Evolutionary conservation across 2,888 invertebrate genomes (phyloP).

Genomic region (Ametastegia equiseti): DNA sequence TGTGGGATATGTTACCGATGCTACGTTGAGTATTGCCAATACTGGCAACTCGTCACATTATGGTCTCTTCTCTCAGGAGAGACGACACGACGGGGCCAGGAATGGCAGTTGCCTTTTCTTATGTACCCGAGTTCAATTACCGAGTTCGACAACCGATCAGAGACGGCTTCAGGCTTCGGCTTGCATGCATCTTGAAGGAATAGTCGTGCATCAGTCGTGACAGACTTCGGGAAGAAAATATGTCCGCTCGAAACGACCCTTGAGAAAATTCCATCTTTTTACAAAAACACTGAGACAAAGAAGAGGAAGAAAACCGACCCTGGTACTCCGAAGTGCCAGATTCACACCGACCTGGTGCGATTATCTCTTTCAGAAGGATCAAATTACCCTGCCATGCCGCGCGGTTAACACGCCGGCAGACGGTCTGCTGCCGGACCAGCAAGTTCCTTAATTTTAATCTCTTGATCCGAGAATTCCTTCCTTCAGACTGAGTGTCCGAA

Average conservation of each 20-base stretch:
- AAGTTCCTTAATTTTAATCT: conserved; percentile 12
- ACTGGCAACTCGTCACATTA: conserved; percentile 45
- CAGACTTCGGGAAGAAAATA: no score
- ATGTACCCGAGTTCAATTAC: conserved; percentile 40
- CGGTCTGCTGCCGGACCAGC: not conserved
- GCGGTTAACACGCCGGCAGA: not conserved
- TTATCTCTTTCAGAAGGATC: conserved; percentile 6
- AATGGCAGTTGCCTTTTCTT: not conserved
- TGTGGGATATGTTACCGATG: conserved; percentile 14
- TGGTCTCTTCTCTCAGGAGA: no score
- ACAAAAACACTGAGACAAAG: no score
- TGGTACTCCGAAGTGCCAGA: not conserved
- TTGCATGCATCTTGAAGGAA: no score
- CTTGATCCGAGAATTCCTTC: not conserved
- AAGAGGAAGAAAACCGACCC: not conserved
- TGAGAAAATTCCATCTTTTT: no score
- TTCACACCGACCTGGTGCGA: conserved; percentile 2
- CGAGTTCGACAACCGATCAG: not conserved
- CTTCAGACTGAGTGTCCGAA: no score
- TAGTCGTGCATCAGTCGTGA: no score
- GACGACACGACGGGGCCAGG: no score
- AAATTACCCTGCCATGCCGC: not conserved
- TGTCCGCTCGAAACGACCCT: no score
- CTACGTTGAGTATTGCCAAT: conserved; percentile 16
- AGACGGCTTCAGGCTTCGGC: no score